phyloP scores from a whole-genome alignment of 2,797 vertebrate genomes.

The Synanceia verrucosa region DNA sequence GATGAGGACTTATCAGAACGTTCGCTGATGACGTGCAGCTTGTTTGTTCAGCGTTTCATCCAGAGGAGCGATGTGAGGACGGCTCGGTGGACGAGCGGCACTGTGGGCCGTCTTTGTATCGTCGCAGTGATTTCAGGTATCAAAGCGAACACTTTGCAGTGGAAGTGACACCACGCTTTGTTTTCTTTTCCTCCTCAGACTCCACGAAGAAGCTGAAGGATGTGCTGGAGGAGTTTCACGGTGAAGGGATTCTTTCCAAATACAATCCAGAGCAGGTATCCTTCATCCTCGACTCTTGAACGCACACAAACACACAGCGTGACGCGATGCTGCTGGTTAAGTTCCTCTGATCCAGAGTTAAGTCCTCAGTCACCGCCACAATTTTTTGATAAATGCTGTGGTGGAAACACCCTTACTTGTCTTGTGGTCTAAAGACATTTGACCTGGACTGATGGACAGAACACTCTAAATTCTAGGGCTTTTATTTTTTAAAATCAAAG shows the following conservation, averaged over 20 bases:
- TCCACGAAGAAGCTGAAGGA: conserved; percentile 67
- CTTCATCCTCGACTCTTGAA: background rate
- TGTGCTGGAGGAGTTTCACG: conserved; percentile 91
- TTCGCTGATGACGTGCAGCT: conserved; percentile 15
- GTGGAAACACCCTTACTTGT: conserved; percentile 25
- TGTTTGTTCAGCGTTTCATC: conserved; percentile 7
- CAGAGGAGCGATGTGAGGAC: background rate
- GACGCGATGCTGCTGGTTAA: background rate
- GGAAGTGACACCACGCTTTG: background rate
- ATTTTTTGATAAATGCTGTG: conserved; percentile 17
- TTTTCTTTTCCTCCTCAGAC: conserved; percentile 16
- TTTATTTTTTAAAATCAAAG: no score
- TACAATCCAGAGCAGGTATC: conserved; percentile 91
- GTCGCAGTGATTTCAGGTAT: background rate
- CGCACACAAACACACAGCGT: conserved; percentile 1
- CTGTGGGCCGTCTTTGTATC: background rate
- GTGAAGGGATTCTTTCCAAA: conserved; percentile 87
- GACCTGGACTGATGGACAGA: no score
- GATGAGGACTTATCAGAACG: conserved; percentile 31
- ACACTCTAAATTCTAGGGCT: no score
- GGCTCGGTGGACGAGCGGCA: no score
- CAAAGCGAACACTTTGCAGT: background rate
- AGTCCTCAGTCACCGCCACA: conserved; percentile 38
- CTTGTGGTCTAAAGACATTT: no score
- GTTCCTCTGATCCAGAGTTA: conserved; percentile 31